Base-by-base conservation (phyloP, 2,888 invertebrate genomes). In the Isoperla grammatica region DNA sequence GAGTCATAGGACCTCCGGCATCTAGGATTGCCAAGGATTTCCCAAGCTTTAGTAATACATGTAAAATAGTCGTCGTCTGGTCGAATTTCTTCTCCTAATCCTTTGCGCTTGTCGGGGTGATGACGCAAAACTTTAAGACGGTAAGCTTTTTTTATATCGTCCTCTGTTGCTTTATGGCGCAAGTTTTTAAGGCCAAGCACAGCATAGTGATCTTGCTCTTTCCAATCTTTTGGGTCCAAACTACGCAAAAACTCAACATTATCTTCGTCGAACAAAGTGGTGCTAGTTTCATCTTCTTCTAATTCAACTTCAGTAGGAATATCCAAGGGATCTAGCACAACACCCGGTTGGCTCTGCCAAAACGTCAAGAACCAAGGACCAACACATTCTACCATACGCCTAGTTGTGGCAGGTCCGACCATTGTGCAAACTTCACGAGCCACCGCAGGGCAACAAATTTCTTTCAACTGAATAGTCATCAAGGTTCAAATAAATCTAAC, bases 21-120 rank as follows among this genome's bases (percentile, higher is more conserved):
- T 20, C 81, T 75, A 11, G 87, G 82, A 66, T 86, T 90, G 1
- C 95, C 94, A 57, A 89, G 74, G 60, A 87, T 91, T 78, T 98
- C 97, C 78, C 94, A 95, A 6, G 97, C 97, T 80, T 92, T 92
- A 1, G 97, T 98, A 68, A 99, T 99, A 73, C 98, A 98, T 0
- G 96, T 95, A 75, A 98, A 99, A 75, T 98, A 98, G 77, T 98
- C 98, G 69, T 95, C 92, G 68, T 96, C 95, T 2, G 87, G 84
- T 63, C 87, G 83, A 37, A 94, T 84, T 66, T 91, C 90, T 74
- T 95, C 91, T 2, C 95, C 95, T 71, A 86, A 82, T 3, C 88
- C 90, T 80, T 92, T 90, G 68, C 98, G 84, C 75, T 99, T 99
- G 74, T 99, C 99, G 0, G 99, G 99, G 78, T 99, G 99, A 74